Evolutionary conservation across 1,140 invertebrate species (phyloP).

Genomic region (silkworm (Bombyx mori)): ASM3026992v2 NC_085116.1:16054501-16055000

Average conservation of each 20-base stretch:
- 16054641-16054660: too few species aligned
- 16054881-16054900: constrained; percentile 94
- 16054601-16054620: too few species aligned
- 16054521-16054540: too few species aligned
- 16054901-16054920: constrained; percentile 94
- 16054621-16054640: too few species aligned
- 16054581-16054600: too few species aligned
- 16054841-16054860: constrained; percentile 91
- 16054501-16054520: too few species aligned
- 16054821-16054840: constrained; percentile 95
- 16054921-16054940: constrained; percentile 88
- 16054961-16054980: constrained; percentile 96
- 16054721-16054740: background rate
- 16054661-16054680: too few species aligned
- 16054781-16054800: constrained; percentile 81
- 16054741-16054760: background rate
- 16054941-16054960: constrained; percentile 96
- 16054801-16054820: constrained; percentile 92
- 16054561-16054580: too few species aligned
- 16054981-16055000: constrained; percentile 86
- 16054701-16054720: too few species aligned
- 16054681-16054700: too few species aligned
- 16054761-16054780: constrained; percentile 52
- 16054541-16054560: too few species aligned
- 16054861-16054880: constrained; percentile 95